Evolutionary conservation across 2,797 vertebrate genomes (phyloP).

Genomic region (Eutrigla gurnardus): DNA sequence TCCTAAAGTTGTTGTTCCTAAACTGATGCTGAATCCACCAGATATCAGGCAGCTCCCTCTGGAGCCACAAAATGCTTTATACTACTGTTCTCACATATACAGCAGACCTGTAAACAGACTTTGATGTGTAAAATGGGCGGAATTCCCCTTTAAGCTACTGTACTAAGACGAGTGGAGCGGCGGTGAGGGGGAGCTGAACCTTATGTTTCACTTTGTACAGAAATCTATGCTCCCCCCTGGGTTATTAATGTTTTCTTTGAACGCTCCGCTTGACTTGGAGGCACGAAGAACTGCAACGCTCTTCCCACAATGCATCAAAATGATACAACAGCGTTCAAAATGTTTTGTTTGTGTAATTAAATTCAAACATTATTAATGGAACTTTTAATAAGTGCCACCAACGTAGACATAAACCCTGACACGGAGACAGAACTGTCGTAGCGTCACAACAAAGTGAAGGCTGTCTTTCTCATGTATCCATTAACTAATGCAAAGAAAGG

Average conservation of each 20-base stretch:
- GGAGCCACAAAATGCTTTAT: background rate
- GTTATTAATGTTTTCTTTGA: slow-evolving; percentile 7
- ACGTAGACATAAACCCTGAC: background rate
- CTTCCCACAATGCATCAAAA: background rate
- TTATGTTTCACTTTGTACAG: background rate
- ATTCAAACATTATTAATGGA: too few relatives aligned
- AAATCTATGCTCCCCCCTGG: background rate
- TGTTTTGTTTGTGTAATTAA: background rate
- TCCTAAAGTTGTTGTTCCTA: background rate
- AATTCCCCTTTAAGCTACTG: background rate
- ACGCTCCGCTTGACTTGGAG: background rate
- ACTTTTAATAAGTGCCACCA: background rate
- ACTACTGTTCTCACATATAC: background rate
- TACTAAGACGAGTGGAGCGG: background rate
- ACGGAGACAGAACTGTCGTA: background rate
- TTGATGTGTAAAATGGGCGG: background rate
- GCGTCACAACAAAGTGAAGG: background rate
- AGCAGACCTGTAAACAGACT: slow-evolving; percentile 3
- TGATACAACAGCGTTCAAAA: background rate
- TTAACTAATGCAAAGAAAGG: slow-evolving; percentile 1
- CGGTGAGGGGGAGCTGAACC: background rate
- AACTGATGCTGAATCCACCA: background rate
- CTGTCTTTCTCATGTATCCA: background rate
- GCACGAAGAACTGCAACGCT: background rate
- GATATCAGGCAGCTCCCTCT: background rate